Conservation (phyloP, 2,797 vertebrate species). For the Enteromius anoplus region DNA sequence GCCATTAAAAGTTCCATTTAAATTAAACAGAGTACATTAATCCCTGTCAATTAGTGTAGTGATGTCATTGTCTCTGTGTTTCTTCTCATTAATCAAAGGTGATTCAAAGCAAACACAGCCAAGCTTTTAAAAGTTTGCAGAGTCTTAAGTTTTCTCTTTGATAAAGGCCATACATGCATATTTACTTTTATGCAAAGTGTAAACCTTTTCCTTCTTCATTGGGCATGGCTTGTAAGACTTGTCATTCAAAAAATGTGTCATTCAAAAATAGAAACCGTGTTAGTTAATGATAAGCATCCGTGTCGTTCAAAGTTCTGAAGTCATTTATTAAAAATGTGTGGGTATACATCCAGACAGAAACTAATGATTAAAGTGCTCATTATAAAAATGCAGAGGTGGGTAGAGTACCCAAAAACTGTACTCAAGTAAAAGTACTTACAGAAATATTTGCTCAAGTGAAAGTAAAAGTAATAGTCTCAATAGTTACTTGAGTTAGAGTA, state of each 20-base stretch:
- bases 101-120: slow-evolving; percentile 65
- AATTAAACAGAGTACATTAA: slow-evolving; percentile 55
- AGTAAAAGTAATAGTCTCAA: no score
- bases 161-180: neutral
- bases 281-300: neutral
- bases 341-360: neutral
- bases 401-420: no score
- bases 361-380: neutral
- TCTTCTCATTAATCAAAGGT: slow-evolving; percentile 64
- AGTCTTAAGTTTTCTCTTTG: neutral
- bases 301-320: neutral
- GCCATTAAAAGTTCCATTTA: slow-evolving; percentile 55
- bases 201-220: neutral
- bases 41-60: slow-evolving; percentile 40
- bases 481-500: no score
- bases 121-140: slow-evolving; percentile 27
- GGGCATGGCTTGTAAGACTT: neutral
- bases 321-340: neutral
- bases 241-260: neutral
- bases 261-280: neutral
- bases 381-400: no score
- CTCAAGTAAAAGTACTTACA: no score
- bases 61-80: slow-evolving; percentile 32
- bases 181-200: neutral
- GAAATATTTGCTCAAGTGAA: no score